Evolutionary conservation across 2,888 invertebrate species (phyloP).

Genomic region (Heliconius aoede): DNA sequence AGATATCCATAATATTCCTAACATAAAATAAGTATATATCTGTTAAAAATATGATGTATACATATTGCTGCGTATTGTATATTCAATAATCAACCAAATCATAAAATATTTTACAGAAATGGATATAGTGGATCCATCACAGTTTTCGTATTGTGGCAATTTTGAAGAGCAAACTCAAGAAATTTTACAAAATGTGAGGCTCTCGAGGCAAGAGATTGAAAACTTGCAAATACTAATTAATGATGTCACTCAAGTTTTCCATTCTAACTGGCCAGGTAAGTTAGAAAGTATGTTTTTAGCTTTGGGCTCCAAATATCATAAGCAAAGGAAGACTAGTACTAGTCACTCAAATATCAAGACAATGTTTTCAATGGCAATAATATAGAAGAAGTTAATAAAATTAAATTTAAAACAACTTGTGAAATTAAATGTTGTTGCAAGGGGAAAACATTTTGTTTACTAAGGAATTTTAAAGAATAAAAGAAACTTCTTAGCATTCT

Average conservation of each 20-base stretch:
- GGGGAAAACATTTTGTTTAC: too few species aligned
- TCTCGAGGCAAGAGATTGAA: conserved; percentile 59
- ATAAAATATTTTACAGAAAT: neutral
- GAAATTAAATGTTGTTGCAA: too few species aligned
- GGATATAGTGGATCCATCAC: conserved; percentile 41
- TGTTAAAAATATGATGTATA: too few species aligned
- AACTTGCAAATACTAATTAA: conserved; percentile 61
- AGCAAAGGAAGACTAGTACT: too few species aligned
- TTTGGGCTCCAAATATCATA: neutral
- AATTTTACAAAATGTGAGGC: conserved; percentile 63
- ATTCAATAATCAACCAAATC: neutral
- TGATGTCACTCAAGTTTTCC: conserved; percentile 59
- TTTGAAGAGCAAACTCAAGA: conserved; percentile 69
- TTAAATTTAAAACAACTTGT: too few species aligned
- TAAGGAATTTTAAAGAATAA: too few species aligned
- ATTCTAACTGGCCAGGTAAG: conserved; percentile 56
- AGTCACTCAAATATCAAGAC: neutral
- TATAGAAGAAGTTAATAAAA: too few species aligned
- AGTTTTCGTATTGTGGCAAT: conserved; percentile 52
- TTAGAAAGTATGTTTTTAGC: neutral
- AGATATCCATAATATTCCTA: neutral
- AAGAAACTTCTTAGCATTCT: too few species aligned
- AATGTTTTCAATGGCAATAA: neutral
- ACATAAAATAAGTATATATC: neutral
- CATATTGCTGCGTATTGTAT: neutral